These are phyloP conservation scores for Sinocyclocheilus anophthalmus DNA, from an alignment of 2,113 vertebrate species.

Conservation along the genomic window DNA sequence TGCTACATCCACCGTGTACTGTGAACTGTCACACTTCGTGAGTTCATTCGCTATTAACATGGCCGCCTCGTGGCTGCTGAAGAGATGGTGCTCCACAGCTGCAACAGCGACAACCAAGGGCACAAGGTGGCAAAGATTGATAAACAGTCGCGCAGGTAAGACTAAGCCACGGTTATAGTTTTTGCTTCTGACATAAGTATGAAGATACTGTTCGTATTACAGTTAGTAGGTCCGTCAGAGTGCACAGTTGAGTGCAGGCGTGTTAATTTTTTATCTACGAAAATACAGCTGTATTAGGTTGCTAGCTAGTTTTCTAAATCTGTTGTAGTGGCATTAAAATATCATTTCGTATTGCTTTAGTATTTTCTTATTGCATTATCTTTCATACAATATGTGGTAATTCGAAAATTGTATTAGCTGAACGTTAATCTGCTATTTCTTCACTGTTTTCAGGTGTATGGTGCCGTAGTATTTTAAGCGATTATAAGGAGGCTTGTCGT, in stretches of 20 bases:
- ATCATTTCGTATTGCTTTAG: neutral
- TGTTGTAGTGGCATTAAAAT: neutral
- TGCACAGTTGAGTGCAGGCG: too few relatives aligned
- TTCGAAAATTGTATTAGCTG: neutral
- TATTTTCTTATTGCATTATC: neutral
- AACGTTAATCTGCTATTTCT: neutral
- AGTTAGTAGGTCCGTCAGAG: neutral
- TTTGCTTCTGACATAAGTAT: neutral
- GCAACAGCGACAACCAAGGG: constrained; percentile 26
- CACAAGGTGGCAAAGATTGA: constrained; percentile 71
- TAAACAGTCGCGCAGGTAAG: constrained; percentile 76
- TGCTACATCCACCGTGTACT: neutral
- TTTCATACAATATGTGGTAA: neutral
- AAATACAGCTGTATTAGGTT: neutral
- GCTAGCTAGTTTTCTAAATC: neutral
- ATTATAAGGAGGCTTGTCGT: constrained; percentile 84
- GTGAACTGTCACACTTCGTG: neutral
- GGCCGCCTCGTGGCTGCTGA: constrained; percentile 62
- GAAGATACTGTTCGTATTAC: neutral
- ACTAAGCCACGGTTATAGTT: neutral
- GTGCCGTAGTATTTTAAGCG: constrained; percentile 74
- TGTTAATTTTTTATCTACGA: neutral
- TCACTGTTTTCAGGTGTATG: constrained; percentile 69
- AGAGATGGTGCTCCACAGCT: constrained; percentile 68
- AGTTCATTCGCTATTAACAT: constrained; percentile 58